Conservation (phyloP, 2,888 invertebrate genomes). For the Bhutanitis thaidina region DNA sequence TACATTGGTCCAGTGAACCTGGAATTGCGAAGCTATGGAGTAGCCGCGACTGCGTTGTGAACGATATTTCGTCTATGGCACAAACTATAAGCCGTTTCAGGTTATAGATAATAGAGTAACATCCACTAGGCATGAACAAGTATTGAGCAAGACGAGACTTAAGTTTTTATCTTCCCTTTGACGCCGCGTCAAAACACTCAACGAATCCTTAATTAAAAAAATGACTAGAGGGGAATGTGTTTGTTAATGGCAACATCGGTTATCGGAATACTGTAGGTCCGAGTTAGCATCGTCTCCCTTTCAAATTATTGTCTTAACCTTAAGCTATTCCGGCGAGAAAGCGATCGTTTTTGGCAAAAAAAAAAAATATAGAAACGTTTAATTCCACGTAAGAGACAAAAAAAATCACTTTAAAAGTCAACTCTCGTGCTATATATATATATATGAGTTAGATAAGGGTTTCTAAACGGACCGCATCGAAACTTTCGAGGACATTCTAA, state of each 20-base stretch:
- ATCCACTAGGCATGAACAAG: slow-evolving; percentile 63
- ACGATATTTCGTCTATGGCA: slow-evolving; percentile 61
- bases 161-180: slow-evolving; percentile 48
- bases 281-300: slow-evolving; percentile 61
- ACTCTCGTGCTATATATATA: too few relatives aligned
- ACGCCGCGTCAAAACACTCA: slow-evolving; percentile 24
- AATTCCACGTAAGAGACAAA: slow-evolving; percentile 22
- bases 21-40: slow-evolving; percentile 53
- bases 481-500: slow-evolving; percentile 31
- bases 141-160: slow-evolving; percentile 69
- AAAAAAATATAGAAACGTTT: too few relatives aligned
- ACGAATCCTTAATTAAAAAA: slow-evolving; percentile 32
- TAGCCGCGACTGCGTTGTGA: slow-evolving; percentile 45
- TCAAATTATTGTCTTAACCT: slow-evolving; percentile 68
- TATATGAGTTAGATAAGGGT: neutral
- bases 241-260: slow-evolving; percentile 50
- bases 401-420: slow-evolving; percentile 5
- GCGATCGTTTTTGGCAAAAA: slow-evolving; percentile 36
- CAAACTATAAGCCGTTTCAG: slow-evolving; percentile 55
- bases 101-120: slow-evolving; percentile 35
- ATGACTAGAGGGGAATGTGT: slow-evolving; percentile 77
- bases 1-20: slow-evolving; percentile 70
- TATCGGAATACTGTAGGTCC: slow-evolving; percentile 41
- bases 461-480: slow-evolving; percentile 20
- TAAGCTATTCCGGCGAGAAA: slow-evolving; percentile 54